Evolutionary conservation across 2,113 vertebrate genomes (phyloP).

Genomic region (Hystrix brachyura): DNA sequence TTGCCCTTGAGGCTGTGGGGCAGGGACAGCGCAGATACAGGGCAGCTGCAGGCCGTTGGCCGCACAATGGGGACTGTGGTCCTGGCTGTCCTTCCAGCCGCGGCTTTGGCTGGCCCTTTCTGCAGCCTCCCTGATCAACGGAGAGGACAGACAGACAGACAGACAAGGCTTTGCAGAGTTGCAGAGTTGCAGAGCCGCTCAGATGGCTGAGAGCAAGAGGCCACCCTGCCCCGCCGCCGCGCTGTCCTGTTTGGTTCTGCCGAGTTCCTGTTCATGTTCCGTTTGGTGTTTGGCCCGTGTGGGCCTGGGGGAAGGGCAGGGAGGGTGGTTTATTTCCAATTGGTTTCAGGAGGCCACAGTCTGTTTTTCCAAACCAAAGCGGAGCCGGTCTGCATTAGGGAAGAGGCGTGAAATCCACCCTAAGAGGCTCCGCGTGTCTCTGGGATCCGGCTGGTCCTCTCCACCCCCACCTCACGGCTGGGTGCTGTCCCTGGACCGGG

Average conservation of each 20-base stretch:
- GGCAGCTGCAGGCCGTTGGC: accelerated
- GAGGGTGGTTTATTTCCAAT: background rate
- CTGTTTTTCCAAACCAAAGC: constrained; percentile 32
- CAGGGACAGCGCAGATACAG: accelerated
- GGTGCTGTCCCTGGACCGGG: background rate
- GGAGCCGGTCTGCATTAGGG: constrained; percentile 71
- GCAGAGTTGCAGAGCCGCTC: background rate
- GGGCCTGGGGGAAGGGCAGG: background rate
- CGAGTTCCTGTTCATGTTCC: background rate
- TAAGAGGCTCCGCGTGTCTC: constrained; percentile 55
- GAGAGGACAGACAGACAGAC: background rate
- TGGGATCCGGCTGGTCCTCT: background rate
- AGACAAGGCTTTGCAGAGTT: background rate
- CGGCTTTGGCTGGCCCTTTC: background rate
- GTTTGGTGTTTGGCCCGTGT: background rate
- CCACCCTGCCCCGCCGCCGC: background rate
- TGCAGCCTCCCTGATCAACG: background rate
- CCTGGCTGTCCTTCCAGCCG: background rate
- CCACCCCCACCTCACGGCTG: background rate
- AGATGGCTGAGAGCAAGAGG: too few relatives aligned
- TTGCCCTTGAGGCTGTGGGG: accelerated
- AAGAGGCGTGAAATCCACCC: constrained; percentile 72
- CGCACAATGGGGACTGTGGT: accelerated
- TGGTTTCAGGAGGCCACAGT: constrained; percentile 51
- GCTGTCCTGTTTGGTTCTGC: background rate